phyloP scores from a whole-genome alignment of 2,113 vertebrate species.

The Otis tarda region DNA sequence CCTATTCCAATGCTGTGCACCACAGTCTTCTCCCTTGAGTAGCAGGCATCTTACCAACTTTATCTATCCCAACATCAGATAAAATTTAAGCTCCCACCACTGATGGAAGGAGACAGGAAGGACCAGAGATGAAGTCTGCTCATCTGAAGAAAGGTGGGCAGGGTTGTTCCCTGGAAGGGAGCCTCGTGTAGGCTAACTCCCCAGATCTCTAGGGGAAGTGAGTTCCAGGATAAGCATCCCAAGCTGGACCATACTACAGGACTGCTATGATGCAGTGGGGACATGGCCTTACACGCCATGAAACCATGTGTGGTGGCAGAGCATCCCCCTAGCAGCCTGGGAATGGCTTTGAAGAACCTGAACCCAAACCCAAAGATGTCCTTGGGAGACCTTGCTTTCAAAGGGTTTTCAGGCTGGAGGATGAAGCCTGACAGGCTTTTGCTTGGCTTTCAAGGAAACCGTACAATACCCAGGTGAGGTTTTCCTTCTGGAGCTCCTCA shows the following conservation, averaged over 20 bases:
- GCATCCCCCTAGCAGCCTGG: not conserved
- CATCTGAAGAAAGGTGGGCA: not conserved
- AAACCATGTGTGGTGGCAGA: accelerated
- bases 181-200: not conserved
- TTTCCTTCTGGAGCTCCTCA: not conserved
- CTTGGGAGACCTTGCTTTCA: not conserved
- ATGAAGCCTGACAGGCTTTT: not conserved
- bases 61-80: not conserved
- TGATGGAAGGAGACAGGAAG: not conserved
- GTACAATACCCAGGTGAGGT: not conserved
- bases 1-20: not conserved
- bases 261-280: accelerated
- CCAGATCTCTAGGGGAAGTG: not conserved
- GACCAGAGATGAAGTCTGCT: not conserved
- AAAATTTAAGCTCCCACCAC: not conserved
- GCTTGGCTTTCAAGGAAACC: not conserved
- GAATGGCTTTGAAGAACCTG: not conserved
- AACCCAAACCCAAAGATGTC: not conserved
- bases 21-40: not conserved
- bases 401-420: not conserved
- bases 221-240: not conserved
- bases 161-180: not conserved
- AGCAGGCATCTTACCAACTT: not conserved
- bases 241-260: not conserved
- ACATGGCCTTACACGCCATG: not conserved